Conservation (phyloP, 2,888 invertebrate species). For the Thereva nobilitata region DNA sequence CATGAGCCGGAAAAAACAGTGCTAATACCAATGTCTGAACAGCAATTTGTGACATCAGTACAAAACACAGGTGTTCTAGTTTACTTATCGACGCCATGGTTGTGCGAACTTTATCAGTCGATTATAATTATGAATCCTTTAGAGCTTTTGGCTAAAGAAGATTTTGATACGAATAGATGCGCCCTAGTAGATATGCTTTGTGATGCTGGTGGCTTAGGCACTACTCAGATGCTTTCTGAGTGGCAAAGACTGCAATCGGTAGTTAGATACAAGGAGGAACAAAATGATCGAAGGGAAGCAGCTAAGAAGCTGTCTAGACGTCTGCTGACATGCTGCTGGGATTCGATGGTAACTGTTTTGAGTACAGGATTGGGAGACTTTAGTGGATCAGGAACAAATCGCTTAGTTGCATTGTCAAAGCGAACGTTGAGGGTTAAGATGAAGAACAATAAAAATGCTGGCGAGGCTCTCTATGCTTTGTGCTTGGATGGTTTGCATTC, state of each 20-base stretch:
- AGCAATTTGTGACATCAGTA: slow-evolving; percentile 89
- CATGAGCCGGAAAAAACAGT: slow-evolving; percentile 59
- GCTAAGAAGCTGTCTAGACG: slow-evolving; percentile 75
- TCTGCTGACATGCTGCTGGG: slow-evolving; percentile 89
- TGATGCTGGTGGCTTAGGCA: slow-evolving; percentile 84
- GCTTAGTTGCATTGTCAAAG: slow-evolving; percentile 66
- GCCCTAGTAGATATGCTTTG: slow-evolving; percentile 58
- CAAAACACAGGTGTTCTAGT: slow-evolving; percentile 91
- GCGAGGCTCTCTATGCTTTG: slow-evolving; percentile 80
- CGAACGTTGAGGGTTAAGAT: slow-evolving; percentile 57
- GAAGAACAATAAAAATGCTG: slow-evolving; percentile 61
- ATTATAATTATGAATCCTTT: slow-evolving; percentile 67
- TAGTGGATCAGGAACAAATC: slow-evolving; percentile 59
- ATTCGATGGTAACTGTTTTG: slow-evolving; percentile 84
- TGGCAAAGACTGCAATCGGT: slow-evolving; percentile 84
- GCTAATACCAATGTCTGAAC: slow-evolving; percentile 70
- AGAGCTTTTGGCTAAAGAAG: slow-evolving; percentile 51
- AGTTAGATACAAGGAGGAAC: slow-evolving; percentile 66
- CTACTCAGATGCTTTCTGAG: slow-evolving; percentile 83
- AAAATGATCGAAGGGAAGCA: slow-evolving; percentile 75
- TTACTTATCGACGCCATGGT: slow-evolving; percentile 91
- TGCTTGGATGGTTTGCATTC: slow-evolving; percentile 89
- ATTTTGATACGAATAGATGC: slow-evolving; percentile 53
- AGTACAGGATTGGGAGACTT: slow-evolving; percentile 72
- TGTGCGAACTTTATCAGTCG: slow-evolving; percentile 88